These are phyloP conservation scores for Serranochromis macrocephalus DNA, from an alignment of 2,113 vertebrate genomes.

Conservation along the genomic window DNA sequence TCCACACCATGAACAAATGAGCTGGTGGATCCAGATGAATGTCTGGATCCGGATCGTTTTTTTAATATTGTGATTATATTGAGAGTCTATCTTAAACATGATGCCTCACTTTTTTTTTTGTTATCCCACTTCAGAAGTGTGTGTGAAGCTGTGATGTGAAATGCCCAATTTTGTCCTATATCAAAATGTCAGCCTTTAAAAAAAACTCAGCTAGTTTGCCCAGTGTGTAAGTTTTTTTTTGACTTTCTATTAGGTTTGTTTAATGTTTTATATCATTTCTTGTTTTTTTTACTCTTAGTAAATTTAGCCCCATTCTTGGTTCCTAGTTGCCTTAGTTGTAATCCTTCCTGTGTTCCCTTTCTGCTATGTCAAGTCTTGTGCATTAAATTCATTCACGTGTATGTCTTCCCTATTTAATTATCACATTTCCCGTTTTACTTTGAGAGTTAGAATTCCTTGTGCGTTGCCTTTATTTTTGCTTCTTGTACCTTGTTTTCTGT, in stretches of 20 bases:
- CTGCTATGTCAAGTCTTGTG: not conserved
- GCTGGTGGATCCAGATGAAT: not conserved
- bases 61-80: not conserved
- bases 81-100: not conserved
- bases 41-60: not conserved
- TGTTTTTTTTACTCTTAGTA: not conserved
- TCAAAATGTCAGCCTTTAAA: not conserved
- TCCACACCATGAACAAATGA: not conserved
- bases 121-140: not conserved
- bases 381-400: not conserved
- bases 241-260: not conserved
- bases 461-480: not conserved
- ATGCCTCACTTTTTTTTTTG: not conserved
- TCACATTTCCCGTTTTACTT: not conserved
- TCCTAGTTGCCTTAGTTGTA: not conserved
- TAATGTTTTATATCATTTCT: not conserved
- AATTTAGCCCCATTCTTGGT: not conserved
- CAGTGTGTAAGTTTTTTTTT: not conserved
- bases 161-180: not conserved
- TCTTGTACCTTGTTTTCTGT: not conserved
- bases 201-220: not conserved
- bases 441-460: not conserved
- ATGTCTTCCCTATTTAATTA: not conserved
- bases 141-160: not conserved
- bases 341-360: not conserved